These are phyloP conservation scores for Motacilla alba DNA, from an alignment of 2,113 vertebrate genomes.

Conservation along the genomic window DNA sequence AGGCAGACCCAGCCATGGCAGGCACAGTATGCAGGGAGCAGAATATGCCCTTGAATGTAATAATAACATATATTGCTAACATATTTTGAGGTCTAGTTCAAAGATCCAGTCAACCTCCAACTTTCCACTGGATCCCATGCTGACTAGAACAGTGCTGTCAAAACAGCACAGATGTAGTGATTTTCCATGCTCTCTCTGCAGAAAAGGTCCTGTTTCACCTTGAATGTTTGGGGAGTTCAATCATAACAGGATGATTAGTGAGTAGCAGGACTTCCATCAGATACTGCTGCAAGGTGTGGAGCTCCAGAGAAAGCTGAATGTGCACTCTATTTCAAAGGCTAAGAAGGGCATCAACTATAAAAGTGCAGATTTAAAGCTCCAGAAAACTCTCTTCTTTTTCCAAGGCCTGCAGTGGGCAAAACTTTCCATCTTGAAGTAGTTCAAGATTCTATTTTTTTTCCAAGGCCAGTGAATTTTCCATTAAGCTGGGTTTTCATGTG, in stretches of 20 bases:
- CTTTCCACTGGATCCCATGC: not conserved
- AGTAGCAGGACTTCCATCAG: not conserved
- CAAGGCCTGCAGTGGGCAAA: not conserved
- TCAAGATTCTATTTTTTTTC: not conserved
- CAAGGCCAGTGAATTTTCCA: not conserved
- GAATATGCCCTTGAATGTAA: not conserved
- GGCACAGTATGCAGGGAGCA: not conserved
- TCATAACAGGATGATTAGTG: not conserved
- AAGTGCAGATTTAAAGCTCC: not conserved
- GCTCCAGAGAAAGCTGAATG: not conserved
- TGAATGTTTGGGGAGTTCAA: not conserved
- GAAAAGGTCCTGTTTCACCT: not conserved
- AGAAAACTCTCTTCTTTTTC: not conserved
- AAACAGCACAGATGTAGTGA: not conserved
- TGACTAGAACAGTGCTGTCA: not conserved
- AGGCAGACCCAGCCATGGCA: not conserved
- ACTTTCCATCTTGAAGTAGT: not conserved
- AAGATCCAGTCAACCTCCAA: not conserved
- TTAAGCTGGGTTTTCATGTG: not conserved
- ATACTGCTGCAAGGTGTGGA: not conserved
- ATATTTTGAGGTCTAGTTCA: not conserved
- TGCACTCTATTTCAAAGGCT: not conserved
- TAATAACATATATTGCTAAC: not conserved
- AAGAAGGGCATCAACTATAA: not conserved
- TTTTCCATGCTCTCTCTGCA: accelerated